These are phyloP conservation scores for Rissa tridactyla DNA, from an alignment of 2,113 vertebrate species.

Conservation along the genomic window DNA sequence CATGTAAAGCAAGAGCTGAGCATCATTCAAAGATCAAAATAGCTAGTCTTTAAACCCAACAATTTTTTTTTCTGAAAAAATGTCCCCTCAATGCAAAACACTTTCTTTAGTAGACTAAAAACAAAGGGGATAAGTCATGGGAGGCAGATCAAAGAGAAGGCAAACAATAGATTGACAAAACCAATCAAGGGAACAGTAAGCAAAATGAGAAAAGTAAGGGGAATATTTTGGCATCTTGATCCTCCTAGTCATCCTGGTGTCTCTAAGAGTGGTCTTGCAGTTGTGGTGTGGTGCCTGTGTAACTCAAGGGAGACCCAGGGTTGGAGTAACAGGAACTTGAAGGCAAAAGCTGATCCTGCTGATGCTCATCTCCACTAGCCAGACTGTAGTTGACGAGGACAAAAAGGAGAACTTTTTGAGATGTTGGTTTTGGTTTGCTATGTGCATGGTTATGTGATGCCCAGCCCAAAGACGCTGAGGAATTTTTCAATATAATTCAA, in stretches of 20 bases:
- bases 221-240: not conserved
- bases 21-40: not conserved
- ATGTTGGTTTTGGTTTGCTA: not conserved
- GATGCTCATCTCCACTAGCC: not conserved
- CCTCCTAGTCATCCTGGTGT: not conserved
- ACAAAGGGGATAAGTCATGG: not conserved
- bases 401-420: not conserved
- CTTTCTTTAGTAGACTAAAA: not conserved
- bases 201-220: not conserved
- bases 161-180: constrained; percentile 6
- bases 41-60: not conserved
- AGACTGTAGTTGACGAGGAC: too few relatives aligned
- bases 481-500: not conserved
- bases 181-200: not conserved
- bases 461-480: not conserved
- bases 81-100: not conserved
- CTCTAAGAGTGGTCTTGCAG: not conserved
- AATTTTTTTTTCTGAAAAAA: not conserved
- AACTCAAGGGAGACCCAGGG: not conserved
- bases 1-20: not conserved
- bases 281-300: not conserved
- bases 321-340: not conserved
- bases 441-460: rapidly evolving
- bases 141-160: not conserved
- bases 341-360: not conserved